A percentile compares a stretch with the other conserved stretches of the same genome.
Evolutionary conservation across 2,797 vertebrate genomes (phyloP).

Genomic region (Enteromius anoplus): DNA sequence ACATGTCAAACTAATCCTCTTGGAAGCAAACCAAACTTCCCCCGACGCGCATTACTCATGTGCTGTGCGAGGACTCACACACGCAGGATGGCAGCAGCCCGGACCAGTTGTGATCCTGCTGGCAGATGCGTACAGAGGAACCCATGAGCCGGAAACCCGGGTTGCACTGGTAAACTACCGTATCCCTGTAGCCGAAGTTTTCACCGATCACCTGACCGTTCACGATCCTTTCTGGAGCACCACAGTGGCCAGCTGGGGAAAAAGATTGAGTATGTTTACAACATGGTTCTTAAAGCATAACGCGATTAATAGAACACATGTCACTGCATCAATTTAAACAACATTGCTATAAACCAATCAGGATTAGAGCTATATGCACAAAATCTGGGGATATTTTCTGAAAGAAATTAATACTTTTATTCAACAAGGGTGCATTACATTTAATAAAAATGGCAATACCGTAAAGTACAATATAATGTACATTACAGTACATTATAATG

Average conservation of each 20-base stretch:
- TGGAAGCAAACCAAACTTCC: slow-evolving; percentile 19
- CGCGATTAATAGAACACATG: not conserved
- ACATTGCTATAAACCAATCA: not conserved
- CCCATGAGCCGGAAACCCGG: slow-evolving; percentile 95
- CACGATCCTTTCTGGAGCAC: slow-evolving; percentile 91
- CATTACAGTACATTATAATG: not conserved
- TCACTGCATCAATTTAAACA: not conserved
- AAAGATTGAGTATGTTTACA: not conserved
- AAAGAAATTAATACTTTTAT: not conserved
- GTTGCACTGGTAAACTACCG: slow-evolving; percentile 96
- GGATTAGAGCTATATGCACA: not conserved
- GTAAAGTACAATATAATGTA: not conserved
- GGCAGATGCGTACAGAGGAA: slow-evolving; percentile 96
- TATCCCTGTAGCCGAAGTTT: slow-evolving; percentile 97
- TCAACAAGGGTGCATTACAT: not conserved
- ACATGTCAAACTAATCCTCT: slow-evolving; percentile 23
- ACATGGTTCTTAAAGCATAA: not conserved
- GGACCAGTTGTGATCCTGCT: slow-evolving; percentile 98
- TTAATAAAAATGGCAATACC: not conserved
- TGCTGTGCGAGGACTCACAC: slow-evolving; percentile 80
- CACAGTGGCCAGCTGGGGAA: slow-evolving; percentile 91
- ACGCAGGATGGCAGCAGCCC: slow-evolving; percentile 95
- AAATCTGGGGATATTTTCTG: not conserved
- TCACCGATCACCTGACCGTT: slow-evolving; percentile 98
- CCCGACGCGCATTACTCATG: not conserved